Evolutionary conservation across 2,888 invertebrate species (phyloP).

Genomic region (Cephus pygmeus): DNA sequence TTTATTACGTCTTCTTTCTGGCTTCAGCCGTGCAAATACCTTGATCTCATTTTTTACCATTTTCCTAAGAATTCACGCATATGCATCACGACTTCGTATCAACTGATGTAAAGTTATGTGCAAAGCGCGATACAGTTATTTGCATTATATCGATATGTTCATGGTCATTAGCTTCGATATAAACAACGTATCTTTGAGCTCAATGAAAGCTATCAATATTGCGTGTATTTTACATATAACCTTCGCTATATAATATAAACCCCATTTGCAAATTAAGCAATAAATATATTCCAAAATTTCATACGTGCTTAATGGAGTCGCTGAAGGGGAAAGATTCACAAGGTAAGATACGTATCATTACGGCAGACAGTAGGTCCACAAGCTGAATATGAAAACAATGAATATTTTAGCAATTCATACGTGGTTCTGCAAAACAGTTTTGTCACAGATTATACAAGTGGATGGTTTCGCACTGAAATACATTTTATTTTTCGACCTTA

Average conservation of each 20-base stretch:
- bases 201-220: neutral
- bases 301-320: neutral
- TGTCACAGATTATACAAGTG: no score
- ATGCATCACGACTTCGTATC: neutral
- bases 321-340: neutral
- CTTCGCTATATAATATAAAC: neutral
- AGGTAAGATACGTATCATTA: neutral
- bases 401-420: neutral
- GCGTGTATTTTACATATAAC: neutral
- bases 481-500: no score
- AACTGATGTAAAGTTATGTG: neutral
- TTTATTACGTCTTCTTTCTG: conserved; percentile 30
- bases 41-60: conserved; percentile 66
- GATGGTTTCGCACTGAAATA: no score
- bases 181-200: neutral
- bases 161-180: neutral
- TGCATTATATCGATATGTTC: neutral
- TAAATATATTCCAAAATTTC: neutral
- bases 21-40: conserved; percentile 65
- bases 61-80: conserved; percentile 17
- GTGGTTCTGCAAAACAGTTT: no score
- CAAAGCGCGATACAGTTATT: neutral
- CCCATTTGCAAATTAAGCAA: neutral
- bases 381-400: neutral
- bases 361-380: neutral